Percentiles rank a stretch among this genome's conserved stretches.
Conservation (phyloP, 2,888 invertebrate species). For the Plebejus argus region DNA sequence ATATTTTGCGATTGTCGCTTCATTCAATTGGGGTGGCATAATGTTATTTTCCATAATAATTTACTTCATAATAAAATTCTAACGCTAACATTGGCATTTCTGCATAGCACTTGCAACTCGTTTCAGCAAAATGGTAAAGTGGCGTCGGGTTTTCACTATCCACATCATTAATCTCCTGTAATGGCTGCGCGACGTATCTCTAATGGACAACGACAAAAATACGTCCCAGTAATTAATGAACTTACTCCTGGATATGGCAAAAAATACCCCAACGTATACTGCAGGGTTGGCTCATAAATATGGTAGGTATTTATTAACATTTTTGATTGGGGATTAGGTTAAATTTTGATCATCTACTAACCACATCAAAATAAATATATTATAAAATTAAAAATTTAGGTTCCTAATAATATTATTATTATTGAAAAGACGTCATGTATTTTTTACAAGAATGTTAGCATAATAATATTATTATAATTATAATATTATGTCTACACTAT, state of each 20-base stretch:
- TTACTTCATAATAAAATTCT: neutral
- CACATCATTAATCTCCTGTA: conserved; percentile 64
- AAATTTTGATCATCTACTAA: neutral
- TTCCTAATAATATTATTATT: too few relatives aligned
- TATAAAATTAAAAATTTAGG: too few relatives aligned
- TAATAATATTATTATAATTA: too few relatives aligned
- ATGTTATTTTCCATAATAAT: too few relatives aligned
- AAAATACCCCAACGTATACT: conserved; percentile 22
- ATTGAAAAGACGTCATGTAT: too few relatives aligned
- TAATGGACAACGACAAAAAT: conserved; percentile 73
- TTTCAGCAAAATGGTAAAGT: conserved; percentile 35
- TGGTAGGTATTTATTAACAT: neutral
- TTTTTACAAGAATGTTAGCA: too few relatives aligned
- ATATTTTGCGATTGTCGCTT: too few relatives aligned
- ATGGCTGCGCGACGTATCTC: conserved; percentile 64
- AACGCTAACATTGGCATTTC: neutral
- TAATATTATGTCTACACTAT: too few relatives aligned
- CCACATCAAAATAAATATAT: too few relatives aligned
- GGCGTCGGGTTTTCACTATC: conserved; percentile 46
- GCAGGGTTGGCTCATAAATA: conserved; percentile 19
- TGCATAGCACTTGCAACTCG: conserved; percentile 29
- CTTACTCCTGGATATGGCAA: conserved; percentile 37
- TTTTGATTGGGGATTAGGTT: neutral
- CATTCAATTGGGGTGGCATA: too few relatives aligned
- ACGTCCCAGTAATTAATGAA: conserved; percentile 67